Base-by-base conservation (phyloP, 2,113 vertebrate genomes). In the Myotis davidii region DNA sequence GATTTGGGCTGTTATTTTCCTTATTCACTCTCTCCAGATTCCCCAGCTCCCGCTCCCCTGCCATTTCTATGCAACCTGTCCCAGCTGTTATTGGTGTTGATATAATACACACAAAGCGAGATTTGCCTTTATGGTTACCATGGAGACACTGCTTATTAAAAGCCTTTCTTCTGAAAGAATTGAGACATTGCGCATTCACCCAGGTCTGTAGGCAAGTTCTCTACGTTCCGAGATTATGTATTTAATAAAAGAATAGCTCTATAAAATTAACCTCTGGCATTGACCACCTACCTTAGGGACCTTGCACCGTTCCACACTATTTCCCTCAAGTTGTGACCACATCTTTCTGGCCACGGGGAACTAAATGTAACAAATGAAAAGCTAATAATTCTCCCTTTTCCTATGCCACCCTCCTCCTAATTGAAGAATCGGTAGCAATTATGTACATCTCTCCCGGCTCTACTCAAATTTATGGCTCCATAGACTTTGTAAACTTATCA, bases 51-150 rank as follows among this genome's bases (percentile, higher is more conserved):
- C 25, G 37, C 48, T 93, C 25, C n/a, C 72, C 27, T 76, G 64
- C 67, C 50, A 20, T 69, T 85, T 84, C 59, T 70, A 34, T 76
- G 91, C 90, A 90, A 54, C 87, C 65, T 81, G 17, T 52, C 50
- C 88, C 84, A 61, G 92, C 67, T 91, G 84, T 76, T 77, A 64
- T 70, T 93, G 50, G 1, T 90, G 59, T 93, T 77, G 88, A 85
- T 85, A 61, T 56, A 91, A 94, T 34, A 88, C 52, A 83, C 72
- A 85, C 81, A 89, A 97, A 93, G 82, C 9, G 21, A 92, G 45
- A 81, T 65, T 95, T 91, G 88, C 64, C 93, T 97, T 73, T 88
- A 64, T 76, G 1, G 94, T 98, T 98, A 61, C 97, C 95, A 97
- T 97, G 97, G 97, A 95, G 76, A 98, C 8, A 5, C 67, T 50